Conservation (phyloP, 2,888 invertebrate species). For the Polydrusus tereticollis region DNA sequence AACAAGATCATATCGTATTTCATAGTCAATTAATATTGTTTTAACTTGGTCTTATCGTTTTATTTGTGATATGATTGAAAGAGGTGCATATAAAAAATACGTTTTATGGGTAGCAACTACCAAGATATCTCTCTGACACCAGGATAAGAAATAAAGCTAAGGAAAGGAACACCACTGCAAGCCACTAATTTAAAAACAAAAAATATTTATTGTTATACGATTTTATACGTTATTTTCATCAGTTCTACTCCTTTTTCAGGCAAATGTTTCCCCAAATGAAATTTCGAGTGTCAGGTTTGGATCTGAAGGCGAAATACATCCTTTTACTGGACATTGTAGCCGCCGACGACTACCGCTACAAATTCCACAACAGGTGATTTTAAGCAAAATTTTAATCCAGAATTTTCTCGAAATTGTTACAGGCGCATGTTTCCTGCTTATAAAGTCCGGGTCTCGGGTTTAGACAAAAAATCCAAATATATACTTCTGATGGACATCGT, state of each 20-base stretch:
- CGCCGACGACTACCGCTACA: conserved; percentile 98
- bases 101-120: neutral
- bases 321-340: conserved; percentile 98
- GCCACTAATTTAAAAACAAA: neutral
- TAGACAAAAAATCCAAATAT: conserved; percentile 98
- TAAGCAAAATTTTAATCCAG: conserved; percentile 37
- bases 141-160: too few species aligned
- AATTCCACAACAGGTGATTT: conserved; percentile 92
- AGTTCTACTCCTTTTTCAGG: conserved; percentile 69
- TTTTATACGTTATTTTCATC: neutral
- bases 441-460: conserved; percentile 95
- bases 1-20: neutral
- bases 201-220: neutral
- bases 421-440: conserved; percentile 99
- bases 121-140: too few species aligned
- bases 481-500: conserved; percentile 98
- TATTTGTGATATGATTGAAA: neutral
- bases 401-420: conserved; percentile 68
- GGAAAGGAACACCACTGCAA: too few species aligned
- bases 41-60: neutral
- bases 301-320: conserved; percentile 99
- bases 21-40: neutral
- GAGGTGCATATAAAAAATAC: neutral
- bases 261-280: conserved; percentile 99
- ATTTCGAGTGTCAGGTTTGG: conserved; percentile 97